These are phyloP conservation scores for Lycophotia porphyrea DNA, from an alignment of 2,888 invertebrate genomes.

Conservation along the genomic window DNA sequence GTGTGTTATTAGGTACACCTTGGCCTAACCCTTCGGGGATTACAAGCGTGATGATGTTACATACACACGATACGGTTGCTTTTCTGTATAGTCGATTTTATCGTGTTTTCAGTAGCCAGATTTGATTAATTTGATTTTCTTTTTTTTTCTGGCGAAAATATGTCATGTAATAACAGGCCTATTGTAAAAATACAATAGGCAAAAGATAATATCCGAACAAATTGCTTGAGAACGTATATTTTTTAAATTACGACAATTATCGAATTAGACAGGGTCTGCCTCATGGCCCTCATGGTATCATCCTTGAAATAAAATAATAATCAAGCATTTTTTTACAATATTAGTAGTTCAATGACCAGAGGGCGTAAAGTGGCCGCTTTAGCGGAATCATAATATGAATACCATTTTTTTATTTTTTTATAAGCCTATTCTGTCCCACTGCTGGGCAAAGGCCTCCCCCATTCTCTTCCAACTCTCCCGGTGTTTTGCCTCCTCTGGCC, in stretches of 20 bases:
- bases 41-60: too few species aligned
- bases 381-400: not conserved
- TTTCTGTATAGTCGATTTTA: not conserved
- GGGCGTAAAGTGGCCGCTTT: not conserved
- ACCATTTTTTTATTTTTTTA: too few species aligned
- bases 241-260: constrained; percentile 25
- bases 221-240: constrained; percentile 38
- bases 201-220: constrained; percentile 24
- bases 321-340: not conserved
- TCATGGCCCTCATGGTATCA: not conserved
- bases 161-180: not conserved
- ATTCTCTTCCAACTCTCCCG: too few species aligned
- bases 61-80: not conserved
- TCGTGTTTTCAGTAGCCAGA: not conserved
- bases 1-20: not conserved
- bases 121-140: too few species aligned
- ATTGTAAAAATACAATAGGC: constrained; percentile 24
- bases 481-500: too few species aligned
- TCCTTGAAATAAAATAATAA: not conserved
- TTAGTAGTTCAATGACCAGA: not conserved
- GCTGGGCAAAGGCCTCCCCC: too few species aligned
- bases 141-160: not conserved
- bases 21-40: too few species aligned
- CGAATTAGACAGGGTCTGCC: constrained; percentile 10
- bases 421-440: too few species aligned